These are phyloP conservation scores for Dexiosoma caninum DNA, from an alignment of 2,888 invertebrate genomes.

Conservation along the genomic window DNA sequence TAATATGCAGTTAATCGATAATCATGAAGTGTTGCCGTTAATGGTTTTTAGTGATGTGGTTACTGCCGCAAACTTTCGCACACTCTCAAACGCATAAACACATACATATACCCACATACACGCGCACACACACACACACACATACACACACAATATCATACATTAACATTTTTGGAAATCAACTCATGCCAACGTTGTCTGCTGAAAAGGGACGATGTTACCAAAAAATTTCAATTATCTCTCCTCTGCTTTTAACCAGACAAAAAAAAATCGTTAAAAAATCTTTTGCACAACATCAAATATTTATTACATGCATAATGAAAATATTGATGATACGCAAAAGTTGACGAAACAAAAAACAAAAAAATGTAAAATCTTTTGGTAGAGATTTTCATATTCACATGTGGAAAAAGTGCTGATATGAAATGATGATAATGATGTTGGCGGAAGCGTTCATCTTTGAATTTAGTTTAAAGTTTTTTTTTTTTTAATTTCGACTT, in stretches of 20 bases:
- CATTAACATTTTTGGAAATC: constrained; percentile 15
- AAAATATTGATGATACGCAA: constrained; percentile 38
- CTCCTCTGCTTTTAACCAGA: constrained; percentile 10
- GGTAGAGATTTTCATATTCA: constrained; percentile 24
- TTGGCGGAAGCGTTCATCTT: constrained; percentile 37
- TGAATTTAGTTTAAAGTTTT: constrained; percentile 3
- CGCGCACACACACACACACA: not conserved
- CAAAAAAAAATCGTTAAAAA: not conserved
- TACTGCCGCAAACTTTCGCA: constrained; percentile 13
- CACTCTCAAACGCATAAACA: not conserved
- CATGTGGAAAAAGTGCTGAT: not conserved
- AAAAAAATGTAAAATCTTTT: constrained; percentile 32
- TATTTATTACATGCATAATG: constrained; percentile 58
- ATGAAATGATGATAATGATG: constrained; percentile 41
- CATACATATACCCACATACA: too few species aligned
- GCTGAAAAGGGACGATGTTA: constrained; percentile 28
- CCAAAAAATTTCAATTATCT: constrained; percentile 60
- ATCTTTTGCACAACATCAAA: constrained; percentile 42
- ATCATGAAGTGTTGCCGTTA: constrained; percentile 60
- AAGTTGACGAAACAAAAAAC: constrained; percentile 29
- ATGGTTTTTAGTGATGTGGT: constrained; percentile 62
- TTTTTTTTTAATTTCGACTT: not conserved
- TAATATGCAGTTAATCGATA: constrained; percentile 50
- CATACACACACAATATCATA: too few species aligned
- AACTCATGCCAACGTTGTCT: constrained; percentile 14